Evolutionary conservation across 2,113 vertebrate genomes (phyloP), one percentile per base, ranked within the genome.

Genomic region (Mormoops blainvillei): DNA sequence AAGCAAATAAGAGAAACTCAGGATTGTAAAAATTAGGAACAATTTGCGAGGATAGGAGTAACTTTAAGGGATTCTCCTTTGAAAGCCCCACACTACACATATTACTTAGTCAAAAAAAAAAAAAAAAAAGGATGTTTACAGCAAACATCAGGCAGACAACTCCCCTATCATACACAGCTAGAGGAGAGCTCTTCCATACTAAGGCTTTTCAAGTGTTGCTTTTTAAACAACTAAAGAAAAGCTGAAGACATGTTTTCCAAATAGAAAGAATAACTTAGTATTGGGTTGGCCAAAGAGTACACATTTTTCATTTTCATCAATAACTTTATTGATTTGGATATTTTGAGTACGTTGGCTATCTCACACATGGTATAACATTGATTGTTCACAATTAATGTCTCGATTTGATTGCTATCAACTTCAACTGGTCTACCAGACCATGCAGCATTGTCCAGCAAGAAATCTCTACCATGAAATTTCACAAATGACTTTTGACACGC

Each of bases 231-330:
- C 8, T 63, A 81, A 86, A 88, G 82, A 56, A 96, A 97, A 98
- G 98, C 98, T 98, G 98, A 98, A 98, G 98, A 98, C 98, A 98
- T 98, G 98, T 98, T 98, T 98, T 97, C 65, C 96, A 97, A 96
- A 97, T 90, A 90, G 77, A 96, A 96, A 94, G 76, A 94, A 95
- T 5, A 97, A 92, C 88, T 92, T 88, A 95, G 61, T 63, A 31
- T 14, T 63, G 28, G 61, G 61, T 63, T 14, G 61, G 28, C 61
- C 61, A 63, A 63, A 63, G 61, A 63, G 28, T 63, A 28, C 11
- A 31, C 61, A 63, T 63, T 31, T 63, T 63, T 63, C 61, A 63
- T 63, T 63, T 63, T 63, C 61, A 31, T 28, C 61, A 63, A 15
- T 63, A 63, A 63, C 61, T 61, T 61, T 61, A 61, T 4, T 31